phyloP scores from a whole-genome alignment of 1,140 invertebrate species.

The Caerostris darwini region DNA sequence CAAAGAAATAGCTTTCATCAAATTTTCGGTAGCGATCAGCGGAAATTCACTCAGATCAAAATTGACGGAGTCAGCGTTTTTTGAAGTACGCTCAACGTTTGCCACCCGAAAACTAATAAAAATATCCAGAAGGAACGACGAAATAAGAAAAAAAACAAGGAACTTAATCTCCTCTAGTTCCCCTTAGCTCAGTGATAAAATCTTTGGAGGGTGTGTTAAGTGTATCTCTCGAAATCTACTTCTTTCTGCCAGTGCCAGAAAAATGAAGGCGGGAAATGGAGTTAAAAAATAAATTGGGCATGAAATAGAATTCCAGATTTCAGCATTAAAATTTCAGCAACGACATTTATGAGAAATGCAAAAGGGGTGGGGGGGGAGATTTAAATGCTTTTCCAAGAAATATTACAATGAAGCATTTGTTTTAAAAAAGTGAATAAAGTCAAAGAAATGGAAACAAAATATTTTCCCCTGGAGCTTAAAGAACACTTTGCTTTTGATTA shows the following conservation, averaged over 20 bases:
- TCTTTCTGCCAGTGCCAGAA: neutral
- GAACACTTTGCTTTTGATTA: constrained; percentile 24
- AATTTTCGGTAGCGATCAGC: constrained; percentile 58
- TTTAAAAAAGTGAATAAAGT: neutral
- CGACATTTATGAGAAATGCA: constrained; percentile 39
- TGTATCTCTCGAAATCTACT: constrained; percentile 43
- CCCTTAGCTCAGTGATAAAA: constrained; percentile 47
- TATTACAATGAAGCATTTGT: neutral
- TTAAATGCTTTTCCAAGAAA: constrained; percentile 15
- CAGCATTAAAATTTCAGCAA: constrained; percentile 57
- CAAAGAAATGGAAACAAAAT: neutral
- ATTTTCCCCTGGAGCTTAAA: neutral
- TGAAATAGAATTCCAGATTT: constrained; percentile 53
- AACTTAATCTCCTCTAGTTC: neutral
- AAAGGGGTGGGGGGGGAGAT: neutral
- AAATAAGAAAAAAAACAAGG: neutral
- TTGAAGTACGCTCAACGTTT: constrained; percentile 21
- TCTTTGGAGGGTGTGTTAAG: constrained; percentile 57
- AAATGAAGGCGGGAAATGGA: constrained; percentile 14
- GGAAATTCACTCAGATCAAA: constrained; percentile 42
- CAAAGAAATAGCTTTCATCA: constrained; percentile 26
- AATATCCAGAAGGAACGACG: neutral
- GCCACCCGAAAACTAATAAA: constrained; percentile 30
- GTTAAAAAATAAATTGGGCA: constrained; percentile 61
- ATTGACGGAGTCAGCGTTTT: constrained; percentile 48